phyloP scores from a whole-genome alignment of 2,113 vertebrate genomes.

The Chloebia gouldiae region DNA sequence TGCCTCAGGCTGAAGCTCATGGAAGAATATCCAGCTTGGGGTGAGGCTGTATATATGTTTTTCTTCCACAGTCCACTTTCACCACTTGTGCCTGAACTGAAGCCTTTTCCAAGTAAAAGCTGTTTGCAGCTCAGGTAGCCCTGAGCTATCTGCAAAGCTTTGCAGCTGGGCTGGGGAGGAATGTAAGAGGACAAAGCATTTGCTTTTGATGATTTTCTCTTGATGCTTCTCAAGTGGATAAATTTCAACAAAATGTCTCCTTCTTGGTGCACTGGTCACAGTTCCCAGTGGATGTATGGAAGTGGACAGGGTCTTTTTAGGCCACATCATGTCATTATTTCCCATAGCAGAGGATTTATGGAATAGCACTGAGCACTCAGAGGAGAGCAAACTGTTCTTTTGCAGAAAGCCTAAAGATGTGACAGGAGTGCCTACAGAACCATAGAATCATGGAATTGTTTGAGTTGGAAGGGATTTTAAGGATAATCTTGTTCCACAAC shows the following conservation, averaged over 20 bases:
- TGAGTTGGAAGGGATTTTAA: background rate
- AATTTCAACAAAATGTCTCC: background rate
- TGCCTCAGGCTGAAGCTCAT: background rate
- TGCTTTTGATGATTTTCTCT: background rate
- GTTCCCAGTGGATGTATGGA: background rate
- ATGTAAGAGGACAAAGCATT: background rate
- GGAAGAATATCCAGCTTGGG: background rate
- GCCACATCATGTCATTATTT: fast-evolving
- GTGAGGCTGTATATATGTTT: background rate
- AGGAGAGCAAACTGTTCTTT: background rate
- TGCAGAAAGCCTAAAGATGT: background rate
- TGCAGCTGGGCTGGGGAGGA: background rate
- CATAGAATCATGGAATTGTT: background rate
- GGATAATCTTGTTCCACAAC: too few species aligned
- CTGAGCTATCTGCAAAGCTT: background rate
- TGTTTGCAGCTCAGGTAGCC: background rate
- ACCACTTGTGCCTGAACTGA: background rate
- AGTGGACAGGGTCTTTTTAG: background rate
- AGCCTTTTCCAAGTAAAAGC: background rate
- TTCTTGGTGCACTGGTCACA: fast-evolving
- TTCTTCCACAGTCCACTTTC: background rate
- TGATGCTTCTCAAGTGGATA: background rate
- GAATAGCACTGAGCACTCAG: background rate
- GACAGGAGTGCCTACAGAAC: background rate
- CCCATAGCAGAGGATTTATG: background rate